Base-by-base conservation (phyloP, 2,113 vertebrate species). In the Eretmochelys imbricata region DNA sequence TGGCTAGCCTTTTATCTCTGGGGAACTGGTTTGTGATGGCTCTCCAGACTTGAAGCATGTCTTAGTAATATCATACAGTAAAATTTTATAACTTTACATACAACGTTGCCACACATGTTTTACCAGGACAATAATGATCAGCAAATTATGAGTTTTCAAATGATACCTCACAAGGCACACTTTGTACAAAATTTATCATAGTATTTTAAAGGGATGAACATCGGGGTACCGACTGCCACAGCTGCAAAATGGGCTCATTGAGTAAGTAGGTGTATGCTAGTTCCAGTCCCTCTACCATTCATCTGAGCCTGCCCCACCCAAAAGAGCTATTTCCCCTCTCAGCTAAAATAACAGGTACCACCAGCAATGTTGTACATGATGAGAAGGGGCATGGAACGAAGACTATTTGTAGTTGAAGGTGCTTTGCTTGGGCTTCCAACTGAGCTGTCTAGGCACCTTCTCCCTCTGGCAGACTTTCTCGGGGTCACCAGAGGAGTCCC, bases 201-300 rank as follows among this genome's bases (percentile, higher is more conserved):
- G 7, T 54, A 8, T 22, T 54, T 8, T 54, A 54, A 54, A 22
- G 53, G 53, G 53, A 54, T 54, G 53, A 54, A 54, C 53, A 22
- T 54, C 3, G 20, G 20, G 53, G 10, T 57, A 57, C 4, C 2
- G 25, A 57, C 24, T 57, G 55, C 27, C 25, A 57, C 25, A 57
- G 22, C 55, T 16, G 13, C 22, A 57, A 51, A 6, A 0, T 0
- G 3, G 5, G 0, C 12, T 80, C 10, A 11, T 16, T 16, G 13
- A 14, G 5, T 5, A 29, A 29, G 76, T 55, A 82, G 80, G 35
- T 10, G 13, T 31, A 14, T 35, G 13, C 29, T 65, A 65, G 29
- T 86, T 57, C 84, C 22, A 1, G 46, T 51, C 54, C 80, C 92
- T 48, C 72, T 80, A 29, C n/a, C 17, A 35, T 25, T 22, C 55